These are phyloP conservation scores for Microtus oregoni DNA, from an alignment of 2,113 vertebrate species.

Conservation along the genomic window DNA sequence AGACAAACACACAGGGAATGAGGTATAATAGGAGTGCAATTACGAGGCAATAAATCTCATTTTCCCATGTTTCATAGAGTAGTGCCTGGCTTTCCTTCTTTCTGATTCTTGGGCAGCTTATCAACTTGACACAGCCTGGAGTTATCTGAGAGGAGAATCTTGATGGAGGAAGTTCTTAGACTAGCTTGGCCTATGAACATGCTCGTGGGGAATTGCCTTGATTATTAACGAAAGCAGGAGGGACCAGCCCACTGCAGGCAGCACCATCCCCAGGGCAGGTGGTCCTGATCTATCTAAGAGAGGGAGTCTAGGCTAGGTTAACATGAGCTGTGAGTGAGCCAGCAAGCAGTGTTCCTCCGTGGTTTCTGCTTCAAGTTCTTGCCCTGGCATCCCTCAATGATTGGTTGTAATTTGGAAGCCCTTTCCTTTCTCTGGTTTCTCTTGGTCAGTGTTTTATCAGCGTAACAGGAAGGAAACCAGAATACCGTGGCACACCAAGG, in stretches of 20 bases:
- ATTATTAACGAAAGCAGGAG: not conserved
- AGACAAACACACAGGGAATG: slow-evolving; percentile 56
- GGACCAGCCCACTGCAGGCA: not conserved
- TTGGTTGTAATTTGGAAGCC: not conserved
- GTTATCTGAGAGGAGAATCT: not conserved
- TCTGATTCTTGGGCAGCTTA: not conserved
- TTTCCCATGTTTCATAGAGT: not conserved
- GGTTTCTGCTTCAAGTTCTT: not conserved
- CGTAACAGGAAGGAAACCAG: no score
- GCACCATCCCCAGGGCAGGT: not conserved
- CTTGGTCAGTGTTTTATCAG: not conserved
- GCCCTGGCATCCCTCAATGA: not conserved
- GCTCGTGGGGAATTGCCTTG: not conserved
- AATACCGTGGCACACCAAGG: not conserved
- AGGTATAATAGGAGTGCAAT: slow-evolving; percentile 46
- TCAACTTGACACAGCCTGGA: not conserved
- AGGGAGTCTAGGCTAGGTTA: not conserved
- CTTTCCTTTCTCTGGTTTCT: not conserved
- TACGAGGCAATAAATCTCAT: slow-evolving; percentile 64
- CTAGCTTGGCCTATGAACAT: not conserved
- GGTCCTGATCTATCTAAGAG: not conserved
- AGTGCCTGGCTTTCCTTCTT: not conserved
- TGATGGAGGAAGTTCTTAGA: no score
- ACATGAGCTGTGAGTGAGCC: not conserved
- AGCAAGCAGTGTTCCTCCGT: not conserved